Base-by-base conservation (phyloP, 2,113 vertebrate species). In the Hemichromis elongatus region DNA sequence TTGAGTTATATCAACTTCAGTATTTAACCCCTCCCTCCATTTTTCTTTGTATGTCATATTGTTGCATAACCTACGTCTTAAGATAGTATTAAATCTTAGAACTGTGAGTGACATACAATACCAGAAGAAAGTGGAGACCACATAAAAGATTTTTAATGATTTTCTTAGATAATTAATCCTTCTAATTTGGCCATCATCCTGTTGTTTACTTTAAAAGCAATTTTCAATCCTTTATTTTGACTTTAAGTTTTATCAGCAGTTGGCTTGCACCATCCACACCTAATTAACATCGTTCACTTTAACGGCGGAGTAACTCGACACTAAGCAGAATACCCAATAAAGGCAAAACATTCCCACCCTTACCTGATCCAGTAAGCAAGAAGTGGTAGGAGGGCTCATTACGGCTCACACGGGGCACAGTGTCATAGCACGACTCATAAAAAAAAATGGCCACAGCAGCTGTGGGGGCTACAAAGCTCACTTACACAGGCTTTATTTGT, bases 401-500 rank as follows among this genome's bases (percentile, higher is more conserved):
- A 95, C 12, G 10, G 86, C 79, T 85, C 88, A 90, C 92, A 84
- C 47, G 83, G 89, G 87, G 91, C 89, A 82, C 83, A 30, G 84
- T 89, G 90, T 94, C 91, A 92, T 73, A 83, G 37, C 88, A 86
- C 66, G 66, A 88, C 90, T 93, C 90, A 77, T 95, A 95, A 96
- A 95, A 93, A 89, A 90, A 81, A 80, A 84, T 82, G 85, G 63
- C 87, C 40, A 70, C 56, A 63, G 82, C 85, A 94, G 94, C 90
- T 91, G 84, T 63, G 86, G 88, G 77, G 79, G 85, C 79, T 75
- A 40, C 4, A 54, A 73, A 81, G 91, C 86, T 92, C 86, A 88
- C 84, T 93, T 90, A 89, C 88, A 90, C 47, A 70, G 68, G 21
- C 84, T 75, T 93, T 93, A 94, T 94, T 96, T 92, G 94, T 92